Percentiles rank a stretch among this genome's conserved stretches.
Evolutionary conservation across 2,797 vertebrate species (phyloP).

Genomic region (Tamandua tetradactyla): DNA sequence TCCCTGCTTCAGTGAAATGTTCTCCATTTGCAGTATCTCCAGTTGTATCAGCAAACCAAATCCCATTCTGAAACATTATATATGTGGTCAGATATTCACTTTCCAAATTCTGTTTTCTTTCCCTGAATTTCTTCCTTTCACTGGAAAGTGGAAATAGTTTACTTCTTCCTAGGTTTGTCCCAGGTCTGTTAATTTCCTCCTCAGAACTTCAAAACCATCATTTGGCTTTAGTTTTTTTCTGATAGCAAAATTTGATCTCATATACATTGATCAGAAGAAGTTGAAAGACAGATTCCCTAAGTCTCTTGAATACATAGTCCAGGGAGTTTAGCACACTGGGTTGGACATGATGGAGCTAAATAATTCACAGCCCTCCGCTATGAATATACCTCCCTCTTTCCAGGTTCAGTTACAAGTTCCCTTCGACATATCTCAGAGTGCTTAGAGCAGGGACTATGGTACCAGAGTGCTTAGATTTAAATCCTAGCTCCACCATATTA

Average conservation of each 20-base stretch:
- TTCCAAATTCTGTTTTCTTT: not conserved
- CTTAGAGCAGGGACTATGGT: not conserved
- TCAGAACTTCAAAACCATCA: not conserved
- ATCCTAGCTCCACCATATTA: not conserved
- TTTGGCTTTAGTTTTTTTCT: slow-evolving; percentile 7
- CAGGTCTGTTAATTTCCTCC: not conserved
- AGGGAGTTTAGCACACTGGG: not conserved
- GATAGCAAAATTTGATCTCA: not conserved
- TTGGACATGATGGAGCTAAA: not conserved
- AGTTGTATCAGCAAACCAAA: not conserved
- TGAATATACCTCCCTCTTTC: not conserved
- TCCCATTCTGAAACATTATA: not conserved
- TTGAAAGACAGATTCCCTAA: not conserved
- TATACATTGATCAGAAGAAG: not conserved
- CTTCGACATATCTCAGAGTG: not conserved
- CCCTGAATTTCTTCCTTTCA: not conserved
- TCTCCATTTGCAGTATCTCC: not conserved
- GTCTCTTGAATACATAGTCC: not conserved
- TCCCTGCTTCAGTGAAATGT: not conserved
- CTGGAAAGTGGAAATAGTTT: not conserved
- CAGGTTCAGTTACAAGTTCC: not conserved
- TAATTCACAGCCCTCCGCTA: not conserved
- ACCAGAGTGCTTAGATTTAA: not conserved
- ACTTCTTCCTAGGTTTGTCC: not conserved
- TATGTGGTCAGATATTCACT: not conserved